phyloP scores from a whole-genome alignment of 2,113 vertebrate species.

The Platysternon megacephalum region DNA sequence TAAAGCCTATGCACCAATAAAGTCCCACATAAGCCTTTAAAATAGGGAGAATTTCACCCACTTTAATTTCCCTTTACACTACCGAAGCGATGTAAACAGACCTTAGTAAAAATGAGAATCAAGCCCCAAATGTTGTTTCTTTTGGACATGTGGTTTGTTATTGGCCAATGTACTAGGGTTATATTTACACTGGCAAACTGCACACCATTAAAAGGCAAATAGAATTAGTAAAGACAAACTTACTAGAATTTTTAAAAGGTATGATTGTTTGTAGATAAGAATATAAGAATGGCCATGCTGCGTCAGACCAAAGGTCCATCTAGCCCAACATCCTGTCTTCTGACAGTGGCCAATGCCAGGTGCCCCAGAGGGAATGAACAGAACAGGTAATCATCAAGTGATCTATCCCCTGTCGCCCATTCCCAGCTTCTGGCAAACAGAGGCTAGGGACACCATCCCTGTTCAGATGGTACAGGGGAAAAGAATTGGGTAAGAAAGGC shows the following conservation, averaged over 20 bases:
- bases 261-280: neutral
- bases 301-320: too few species aligned
- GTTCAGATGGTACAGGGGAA: neutral
- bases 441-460: too few species aligned
- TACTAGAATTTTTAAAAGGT: constrained; percentile 13
- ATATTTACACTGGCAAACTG: neutral
- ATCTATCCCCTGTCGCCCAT: too few species aligned
- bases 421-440: too few species aligned
- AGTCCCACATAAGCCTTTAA: neutral
- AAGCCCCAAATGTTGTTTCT: neutral
- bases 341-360: too few species aligned
- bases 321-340: too few species aligned
- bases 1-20: neutral
- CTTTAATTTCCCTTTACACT: neutral
- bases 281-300: too few species aligned
- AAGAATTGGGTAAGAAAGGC: constrained; percentile 53
- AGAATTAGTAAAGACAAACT: constrained; percentile 31
- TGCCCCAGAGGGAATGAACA: too few species aligned
- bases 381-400: too few species aligned
- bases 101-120: neutral
- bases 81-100: neutral
- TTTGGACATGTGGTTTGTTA: neutral
- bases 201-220: constrained; percentile 20
- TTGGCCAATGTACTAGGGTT: neutral
- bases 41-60: neutral